phyloP scores from a whole-genome alignment of 2,797 vertebrate species.

The Carapus acus region DNA sequence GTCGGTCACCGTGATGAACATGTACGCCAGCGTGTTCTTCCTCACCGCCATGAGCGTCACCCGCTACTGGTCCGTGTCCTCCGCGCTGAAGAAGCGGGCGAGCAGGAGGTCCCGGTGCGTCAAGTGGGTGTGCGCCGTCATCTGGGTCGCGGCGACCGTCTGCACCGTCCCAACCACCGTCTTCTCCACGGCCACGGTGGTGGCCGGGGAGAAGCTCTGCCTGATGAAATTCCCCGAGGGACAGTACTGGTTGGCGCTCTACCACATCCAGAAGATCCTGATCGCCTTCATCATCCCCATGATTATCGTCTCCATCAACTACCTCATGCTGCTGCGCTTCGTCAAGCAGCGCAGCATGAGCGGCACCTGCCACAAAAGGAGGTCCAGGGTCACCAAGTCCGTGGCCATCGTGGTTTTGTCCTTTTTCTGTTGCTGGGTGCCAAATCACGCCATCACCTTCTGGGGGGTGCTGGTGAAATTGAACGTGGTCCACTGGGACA shows the following conservation, averaged over 20 bases:
- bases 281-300: conserved; percentile 77
- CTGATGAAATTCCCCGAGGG: conserved; percentile 75
- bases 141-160: conserved; percentile 71
- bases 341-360: conserved; percentile 62
- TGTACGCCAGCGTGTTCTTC: conserved; percentile 82
- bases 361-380: conserved; percentile 56
- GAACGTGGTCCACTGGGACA: conserved; percentile 74
- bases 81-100: conserved; percentile 57
- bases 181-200: conserved; percentile 70
- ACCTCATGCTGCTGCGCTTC: conserved; percentile 71
- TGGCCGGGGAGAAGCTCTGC: conserved; percentile 77
- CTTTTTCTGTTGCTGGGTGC: conserved; percentile 76
- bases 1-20: conserved; percentile 80
- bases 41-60: conserved; percentile 80
- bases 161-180: conserved; percentile 73
- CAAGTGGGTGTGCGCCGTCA: conserved; percentile 68
- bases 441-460: conserved; percentile 74
- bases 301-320: conserved; percentile 71
- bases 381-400: conserved; percentile 71
- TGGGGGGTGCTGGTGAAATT: conserved; percentile 81
- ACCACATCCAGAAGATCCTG: conserved; percentile 78
- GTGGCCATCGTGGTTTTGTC: conserved; percentile 72
- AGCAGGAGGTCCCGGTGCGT: conserved; percentile 50
- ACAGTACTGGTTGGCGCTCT: conserved; percentile 75
- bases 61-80: conserved; percentile 72